Evolutionary conservation across 2,797 vertebrate genomes (phyloP).

Genomic region (Adelosebastes latens): DNA sequence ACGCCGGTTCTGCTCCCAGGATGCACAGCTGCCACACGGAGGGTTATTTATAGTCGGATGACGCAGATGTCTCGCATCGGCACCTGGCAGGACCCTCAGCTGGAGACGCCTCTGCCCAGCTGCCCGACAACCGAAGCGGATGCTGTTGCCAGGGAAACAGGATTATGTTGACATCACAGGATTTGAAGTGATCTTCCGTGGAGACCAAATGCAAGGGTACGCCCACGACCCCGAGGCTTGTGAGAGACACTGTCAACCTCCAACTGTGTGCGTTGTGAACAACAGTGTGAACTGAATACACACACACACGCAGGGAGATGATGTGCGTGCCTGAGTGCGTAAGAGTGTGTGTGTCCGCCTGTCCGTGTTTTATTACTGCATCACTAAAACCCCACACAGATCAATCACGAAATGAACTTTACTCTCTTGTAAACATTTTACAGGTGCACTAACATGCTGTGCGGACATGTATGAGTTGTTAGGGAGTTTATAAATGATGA

Average conservation of each 20-base stretch:
- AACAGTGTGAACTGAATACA: background rate
- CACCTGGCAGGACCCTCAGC: constrained; percentile 65
- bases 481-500: constrained; percentile 21
- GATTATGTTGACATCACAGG: constrained; percentile 69
- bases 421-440: constrained; percentile 70
- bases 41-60: constrained; percentile 81
- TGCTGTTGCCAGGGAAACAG: constrained; percentile 76
- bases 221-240: background rate
- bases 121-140: constrained; percentile 60
- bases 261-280: constrained; percentile 4
- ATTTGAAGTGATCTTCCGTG: constrained; percentile 53
- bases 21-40: constrained; percentile 65
- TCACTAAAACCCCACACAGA: constrained; percentile 36
- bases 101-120: constrained; percentile 60
- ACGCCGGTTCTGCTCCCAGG: constrained; percentile 53
- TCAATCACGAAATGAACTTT: constrained; percentile 62
- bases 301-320: background rate
- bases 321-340: constrained; percentile 3
- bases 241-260: background rate
- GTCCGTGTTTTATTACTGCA: constrained; percentile 45
- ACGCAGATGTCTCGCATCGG: constrained; percentile 70
- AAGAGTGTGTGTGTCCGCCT: background rate
- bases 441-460: constrained; percentile 26
- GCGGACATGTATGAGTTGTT: constrained; percentile 11
- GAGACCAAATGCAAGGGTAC: constrained; percentile 23